Evolutionary conservation across 2,888 invertebrate genomes (phyloP), one percentile per base, ranked within the genome.

Genomic region (Villa cingulata): DNA sequence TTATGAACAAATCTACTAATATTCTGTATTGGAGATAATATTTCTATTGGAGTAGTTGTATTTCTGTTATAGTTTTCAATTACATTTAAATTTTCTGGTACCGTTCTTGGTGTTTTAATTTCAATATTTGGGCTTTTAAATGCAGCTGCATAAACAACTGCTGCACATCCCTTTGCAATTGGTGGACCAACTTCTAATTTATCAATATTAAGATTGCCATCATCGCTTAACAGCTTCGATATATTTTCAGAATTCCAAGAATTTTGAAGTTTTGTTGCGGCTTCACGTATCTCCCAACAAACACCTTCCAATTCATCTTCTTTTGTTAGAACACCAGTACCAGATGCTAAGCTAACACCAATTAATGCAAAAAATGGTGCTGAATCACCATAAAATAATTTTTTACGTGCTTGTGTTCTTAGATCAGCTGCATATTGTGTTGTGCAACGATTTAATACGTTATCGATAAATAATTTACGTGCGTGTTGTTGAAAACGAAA

Each of bases 121-220:
- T 17, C 15, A 32, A 37, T 37, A 15, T 20, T 16, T 37, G 16
- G 37, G 4, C 16, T 54, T 53, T 72, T 75, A 44, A 76, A 68
- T 48, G 73, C 72, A 2, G 83, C 83, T 4, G 80, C 76, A 64
- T 87, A 86, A 2, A 89, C 86, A 27, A 83, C 86, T 23, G 85
- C 87, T 54, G 82, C 83, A 61, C 85, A 82, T 16, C 88, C 88
- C 65, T 87, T 85, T 7, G 81, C 85, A 55, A 89, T 80, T 2
- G 78, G 72, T 36, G 77, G 74, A 1, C 84, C 86, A 54, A 87
- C 73, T 48, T 75, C 72, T 50, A 86, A 71, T 58, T 81, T 72
- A 43, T 75, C 70, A 41, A 84, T 66, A 43, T 68, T 70, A 10
- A 76, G 65, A n/a, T 70, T 62, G 16, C 68, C 63, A 18, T 67